These are phyloP conservation scores for Atherinomorus stipes DNA, from an alignment of 2,113 vertebrate species.

Conservation along the genomic window DNA sequence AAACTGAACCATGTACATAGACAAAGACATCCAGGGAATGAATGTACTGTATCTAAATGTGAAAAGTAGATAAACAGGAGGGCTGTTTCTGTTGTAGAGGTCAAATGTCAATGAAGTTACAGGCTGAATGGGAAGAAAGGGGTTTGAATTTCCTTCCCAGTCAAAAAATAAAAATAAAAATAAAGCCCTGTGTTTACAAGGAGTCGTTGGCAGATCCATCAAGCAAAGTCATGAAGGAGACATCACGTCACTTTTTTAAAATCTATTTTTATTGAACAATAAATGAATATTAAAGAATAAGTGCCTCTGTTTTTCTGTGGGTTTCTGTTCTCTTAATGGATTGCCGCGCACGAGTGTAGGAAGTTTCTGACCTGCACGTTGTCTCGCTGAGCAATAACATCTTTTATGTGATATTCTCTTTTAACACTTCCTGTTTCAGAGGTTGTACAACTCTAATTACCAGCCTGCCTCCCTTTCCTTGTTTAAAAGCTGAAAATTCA, in stretches of 20 bases:
- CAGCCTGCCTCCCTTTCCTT: neutral
- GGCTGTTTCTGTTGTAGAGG: slow-evolving; percentile 39
- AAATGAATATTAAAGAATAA: slow-evolving; percentile 83
- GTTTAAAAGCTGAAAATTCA: slow-evolving; percentile 6
- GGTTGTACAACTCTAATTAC: slow-evolving; percentile 9
- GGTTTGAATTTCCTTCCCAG: slow-evolving; percentile 57
- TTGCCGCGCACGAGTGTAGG: slow-evolving; percentile 44
- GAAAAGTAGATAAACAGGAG: slow-evolving; percentile 51
- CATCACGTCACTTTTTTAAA: slow-evolving; percentile 84
- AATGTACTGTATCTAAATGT: slow-evolving; percentile 77
- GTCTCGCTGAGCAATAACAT: slow-evolving; percentile 37
- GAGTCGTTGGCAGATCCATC: slow-evolving; percentile 72
- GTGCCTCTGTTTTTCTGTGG: slow-evolving; percentile 65
- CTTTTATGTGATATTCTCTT: slow-evolving; percentile 42
- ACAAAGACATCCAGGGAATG: slow-evolving; percentile 36
- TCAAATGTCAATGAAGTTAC: slow-evolving; percentile 55
- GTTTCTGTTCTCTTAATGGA: slow-evolving; percentile 53
- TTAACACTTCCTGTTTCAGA: slow-evolving; percentile 49
- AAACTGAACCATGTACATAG: slow-evolving; percentile 55
- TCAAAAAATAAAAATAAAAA: slow-evolving; percentile 48
- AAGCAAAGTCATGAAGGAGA: slow-evolving; percentile 80
- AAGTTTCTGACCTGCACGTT: slow-evolving; percentile 47
- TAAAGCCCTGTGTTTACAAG: slow-evolving; percentile 71
- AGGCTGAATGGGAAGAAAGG: slow-evolving; percentile 30
- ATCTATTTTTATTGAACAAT: slow-evolving; percentile 87